Percentiles rank a stretch among this genome's conserved stretches.
phyloP scores from a whole-genome alignment of 2,888 invertebrate genomes.

The Chloroclysta siterata region DNA sequence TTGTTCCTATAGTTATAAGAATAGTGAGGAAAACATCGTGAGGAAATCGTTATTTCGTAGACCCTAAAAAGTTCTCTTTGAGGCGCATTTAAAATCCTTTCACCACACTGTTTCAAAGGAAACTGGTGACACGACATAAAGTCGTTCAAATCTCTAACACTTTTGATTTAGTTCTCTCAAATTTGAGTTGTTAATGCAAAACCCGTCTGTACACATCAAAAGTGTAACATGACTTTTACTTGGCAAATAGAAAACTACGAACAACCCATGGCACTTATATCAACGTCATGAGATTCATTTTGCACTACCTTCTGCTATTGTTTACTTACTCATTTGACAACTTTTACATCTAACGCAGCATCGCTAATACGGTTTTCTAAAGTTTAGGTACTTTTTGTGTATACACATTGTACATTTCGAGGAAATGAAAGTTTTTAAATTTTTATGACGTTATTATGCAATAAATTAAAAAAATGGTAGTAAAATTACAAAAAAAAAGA shows the following conservation, averaged over 20 bases:
- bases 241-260: slow-evolving; percentile 63
- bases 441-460: background rate
- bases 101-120: too few species aligned
- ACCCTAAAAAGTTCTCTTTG: too few species aligned
- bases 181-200: slow-evolving; percentile 11
- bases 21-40: too few species aligned
- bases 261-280: slow-evolving; percentile 38
- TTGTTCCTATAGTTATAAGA: too few species aligned
- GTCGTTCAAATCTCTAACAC: background rate
- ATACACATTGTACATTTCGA: slow-evolving; percentile 35
- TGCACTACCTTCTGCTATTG: slow-evolving; percentile 23
- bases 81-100: too few species aligned
- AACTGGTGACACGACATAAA: too few species aligned
- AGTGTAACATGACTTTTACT: slow-evolving; percentile 71
- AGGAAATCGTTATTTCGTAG: too few species aligned
- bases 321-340: slow-evolving; percentile 45
- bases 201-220: slow-evolving; percentile 31
- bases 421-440: slow-evolving; percentile 26
- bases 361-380: slow-evolving; percentile 61
- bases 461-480: too few species aligned
- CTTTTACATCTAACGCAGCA: slow-evolving; percentile 66
- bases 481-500: too few species aligned
- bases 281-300: slow-evolving; percentile 45
- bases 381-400: slow-evolving; percentile 44
- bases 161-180: background rate